Base-by-base conservation (phyloP, 2,797 vertebrate genomes). In the Chaetodon trifasciatus region DNA sequence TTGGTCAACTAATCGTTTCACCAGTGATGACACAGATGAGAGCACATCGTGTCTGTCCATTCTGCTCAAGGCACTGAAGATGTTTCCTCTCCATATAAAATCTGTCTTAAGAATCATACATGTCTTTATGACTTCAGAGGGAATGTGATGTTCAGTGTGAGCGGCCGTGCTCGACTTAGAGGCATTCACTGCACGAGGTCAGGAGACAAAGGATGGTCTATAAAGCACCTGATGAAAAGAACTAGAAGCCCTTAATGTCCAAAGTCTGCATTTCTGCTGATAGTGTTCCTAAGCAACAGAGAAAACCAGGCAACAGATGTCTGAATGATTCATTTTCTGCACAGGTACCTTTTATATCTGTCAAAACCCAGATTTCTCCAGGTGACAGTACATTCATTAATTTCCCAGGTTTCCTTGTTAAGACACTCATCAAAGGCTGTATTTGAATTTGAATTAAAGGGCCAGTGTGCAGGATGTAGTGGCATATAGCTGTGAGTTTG, bases 261-360 rank as follows among this genome's bases (percentile, higher is more conserved):
- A 79, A 81, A 74, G 82, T 74, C 61, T 81, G 65, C 19, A 49
- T 81, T 68, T 81, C 35, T 74, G 57, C 46, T 55, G n/a, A 61
- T 52, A 74, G 66, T 16, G 89, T 95, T 92, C 74, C 92, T 81
- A 84, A 90, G 93, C 92, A 94, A 94, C 92, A 78, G 74, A 60
- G 74, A 77, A 86, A 89, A 74, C 58, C 70, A 57, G 60, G 61
- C 66, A 66, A 83, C 21, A 63, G 28, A 64, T 40, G 40, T 13
- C 42, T 76, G 19, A 69, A 39, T 46, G 56, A 83, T 57, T 52
- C 32, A 73, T 78, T 56, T 79, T 73, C 52, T 57, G 42, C 28
- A 52, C 58, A 12, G 5, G 6, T 23, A 39, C 5, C 1, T 47
- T 9, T 56, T 40, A 13, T 4, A 63, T 37, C n/a, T 23, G 7